Evolutionary conservation across 2,797 vertebrate species (phyloP), one percentile per base, ranked within the genome.

Genomic region (Ceryle rudis): DNA sequence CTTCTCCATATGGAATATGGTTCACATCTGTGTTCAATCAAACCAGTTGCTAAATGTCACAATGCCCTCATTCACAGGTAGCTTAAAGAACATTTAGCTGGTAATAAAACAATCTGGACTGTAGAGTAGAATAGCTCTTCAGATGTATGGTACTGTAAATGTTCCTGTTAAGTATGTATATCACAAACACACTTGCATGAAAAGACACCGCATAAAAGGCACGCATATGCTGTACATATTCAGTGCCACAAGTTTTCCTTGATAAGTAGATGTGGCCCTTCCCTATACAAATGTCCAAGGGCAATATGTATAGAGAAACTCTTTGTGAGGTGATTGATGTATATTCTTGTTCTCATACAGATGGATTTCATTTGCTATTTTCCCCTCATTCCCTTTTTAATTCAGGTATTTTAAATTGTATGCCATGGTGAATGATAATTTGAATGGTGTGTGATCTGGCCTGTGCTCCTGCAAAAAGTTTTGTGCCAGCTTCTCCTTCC

Each of bases 41-140:
- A 93, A 92, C 89, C 96, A 91, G 95, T 92, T 97, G 97, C 97
- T 97, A 97, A 96, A 97, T 97, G 98, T 98, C 97, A 98, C 97
- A 98, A 97, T 97, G 97, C 96, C 93, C 95, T 98, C 97, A 97
- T 98, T 98, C 98, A 98, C 98, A 98, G 98, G 97, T 98, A 97
- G 96, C 97, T 85, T 93, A 97, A 96, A 95, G 96, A 97, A 93
- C 75, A 97, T 97, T 98, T 97, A 98, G 94, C 96, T 96, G 96
- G 93, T 96, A 97, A 98, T 98, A 98, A 98, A 98, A 97, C 97
- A 97, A 97, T 96, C 95, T 55, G 46, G 96, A 94, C 97, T 97
- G 95, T 94, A 75, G 92, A 95, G 90, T 10, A 82, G 67, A 92
- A 77, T 78, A 86, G 89, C 74, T 88, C 96, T 93, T 96, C 91